These are phyloP conservation scores for Phoenoteleia sp. DNA, from an alignment of 2,888 invertebrate genomes.

Conservation along the genomic window DNA sequence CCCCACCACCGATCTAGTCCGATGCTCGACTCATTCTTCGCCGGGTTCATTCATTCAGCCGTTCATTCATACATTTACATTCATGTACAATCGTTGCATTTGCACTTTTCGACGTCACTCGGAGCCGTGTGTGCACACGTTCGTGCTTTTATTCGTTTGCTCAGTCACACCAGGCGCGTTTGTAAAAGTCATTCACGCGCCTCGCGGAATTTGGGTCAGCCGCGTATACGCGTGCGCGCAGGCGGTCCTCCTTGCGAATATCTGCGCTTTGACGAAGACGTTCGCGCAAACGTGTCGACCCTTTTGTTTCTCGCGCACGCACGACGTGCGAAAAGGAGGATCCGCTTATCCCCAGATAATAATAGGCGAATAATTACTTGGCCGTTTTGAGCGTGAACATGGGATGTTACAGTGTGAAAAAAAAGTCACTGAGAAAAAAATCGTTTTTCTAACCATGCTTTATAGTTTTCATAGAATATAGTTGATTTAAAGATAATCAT, in stretches of 20 bases:
- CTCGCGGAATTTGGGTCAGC: conserved; percentile 78
- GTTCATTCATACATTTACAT: conserved; percentile 75
- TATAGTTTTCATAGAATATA: no score
- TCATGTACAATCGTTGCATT: conserved; percentile 74
- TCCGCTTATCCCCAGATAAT: neutral
- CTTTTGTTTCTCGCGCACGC: conserved; percentile 19
- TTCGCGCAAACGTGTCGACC: neutral
- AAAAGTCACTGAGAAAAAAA: no score
- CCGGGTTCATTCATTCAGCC: conserved; percentile 70
- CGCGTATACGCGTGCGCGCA: conserved; percentile 59
- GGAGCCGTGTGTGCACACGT: conserved; percentile 50
- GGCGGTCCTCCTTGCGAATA: conserved; percentile 47
- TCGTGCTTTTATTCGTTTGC: conserved; percentile 65
- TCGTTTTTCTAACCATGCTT: no score
- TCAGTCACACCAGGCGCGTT: conserved; percentile 70
- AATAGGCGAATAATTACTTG: no score
- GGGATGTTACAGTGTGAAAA: no score
- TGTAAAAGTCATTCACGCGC: conserved; percentile 78
- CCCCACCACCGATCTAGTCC: conserved; percentile 61
- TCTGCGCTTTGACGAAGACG: conserved; percentile 35
- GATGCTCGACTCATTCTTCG: conserved; percentile 63
- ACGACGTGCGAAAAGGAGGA: conserved; percentile 28
- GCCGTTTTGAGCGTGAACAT: no score
- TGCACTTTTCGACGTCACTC: conserved; percentile 69
- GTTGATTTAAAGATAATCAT: no score